A percentile compares a stretch with the other conserved stretches of the same genome.
phyloP scores from a whole-genome alignment of 1,140 invertebrate species.

The Papilio machaon region DNA sequence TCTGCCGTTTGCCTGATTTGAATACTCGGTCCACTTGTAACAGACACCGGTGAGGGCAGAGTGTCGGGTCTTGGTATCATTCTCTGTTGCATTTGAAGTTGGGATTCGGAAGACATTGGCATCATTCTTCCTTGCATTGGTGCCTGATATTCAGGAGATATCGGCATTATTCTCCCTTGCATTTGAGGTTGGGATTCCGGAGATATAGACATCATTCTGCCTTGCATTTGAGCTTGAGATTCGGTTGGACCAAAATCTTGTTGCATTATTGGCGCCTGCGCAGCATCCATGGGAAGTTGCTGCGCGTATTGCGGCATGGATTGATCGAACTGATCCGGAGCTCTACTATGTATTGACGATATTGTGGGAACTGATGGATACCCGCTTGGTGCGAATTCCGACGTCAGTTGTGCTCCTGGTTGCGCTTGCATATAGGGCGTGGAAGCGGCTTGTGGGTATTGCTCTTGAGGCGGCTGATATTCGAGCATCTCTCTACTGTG shows the following conservation, averaged over 20 bases:
- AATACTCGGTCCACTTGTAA: slow-evolving; percentile 11
- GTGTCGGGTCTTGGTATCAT: neutral
- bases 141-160: slow-evolving; percentile 1
- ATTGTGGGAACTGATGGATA: slow-evolving; percentile 15
- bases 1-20: neutral
- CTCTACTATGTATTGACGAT: slow-evolving; percentile 22
- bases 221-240: neutral
- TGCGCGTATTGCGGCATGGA: neutral
- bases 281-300: neutral
- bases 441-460: slow-evolving; percentile 7
- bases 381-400: neutral
- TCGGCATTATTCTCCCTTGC: neutral
- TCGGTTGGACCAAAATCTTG: neutral
- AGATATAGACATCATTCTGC: neutral
- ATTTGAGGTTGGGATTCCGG: neutral
- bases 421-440: neutral
- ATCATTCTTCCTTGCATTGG: neutral
- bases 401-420: neutral
- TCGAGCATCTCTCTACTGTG: slow-evolving; percentile 9
- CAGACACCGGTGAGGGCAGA: neutral
- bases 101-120: neutral
- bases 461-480: neutral
- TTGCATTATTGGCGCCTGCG: neutral
- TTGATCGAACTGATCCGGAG: slow-evolving; percentile 16
- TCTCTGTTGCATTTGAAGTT: neutral